Percentiles rank a stretch among this genome's conserved stretches.
Evolutionary conservation across 2,797 vertebrate species (phyloP).

Genomic region (Nyctibius grandis): DNA sequence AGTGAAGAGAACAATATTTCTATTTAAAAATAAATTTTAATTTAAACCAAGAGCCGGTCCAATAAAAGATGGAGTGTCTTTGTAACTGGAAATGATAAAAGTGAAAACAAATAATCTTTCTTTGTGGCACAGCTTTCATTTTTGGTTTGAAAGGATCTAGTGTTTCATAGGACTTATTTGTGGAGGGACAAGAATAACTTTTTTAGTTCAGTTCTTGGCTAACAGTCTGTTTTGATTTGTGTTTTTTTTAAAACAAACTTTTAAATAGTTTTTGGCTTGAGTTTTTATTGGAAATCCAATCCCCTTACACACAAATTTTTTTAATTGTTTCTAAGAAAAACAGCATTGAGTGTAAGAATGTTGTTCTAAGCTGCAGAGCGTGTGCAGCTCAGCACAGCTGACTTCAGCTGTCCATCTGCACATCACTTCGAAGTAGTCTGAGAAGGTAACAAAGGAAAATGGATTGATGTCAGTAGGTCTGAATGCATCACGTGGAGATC

Average conservation of each 20-base stretch:
- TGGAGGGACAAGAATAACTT: constrained; percentile 30
- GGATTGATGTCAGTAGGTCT: not conserved
- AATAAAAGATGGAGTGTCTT: not conserved
- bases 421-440: fast-evolving
- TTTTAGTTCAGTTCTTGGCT: constrained; percentile 23
- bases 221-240: constrained; percentile 16
- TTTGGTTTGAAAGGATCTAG: constrained; percentile 5
- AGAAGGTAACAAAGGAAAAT: not conserved
- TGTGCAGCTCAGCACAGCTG: not conserved
- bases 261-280: constrained; percentile 8
- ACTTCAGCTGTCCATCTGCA: not conserved
- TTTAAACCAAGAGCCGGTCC: not conserved
- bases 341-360: not conserved
- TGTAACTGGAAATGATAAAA: not conserved
- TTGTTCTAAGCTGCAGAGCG: not conserved
- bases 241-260: not conserved
- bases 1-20: not conserved
- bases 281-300: constrained; percentile 38
- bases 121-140: not conserved
- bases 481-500: fast-evolving
- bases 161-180: not conserved
- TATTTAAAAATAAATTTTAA: not conserved
- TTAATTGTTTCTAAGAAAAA: not conserved
- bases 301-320: not conserved
- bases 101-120: not conserved